A percentile compares a stretch with the other conserved stretches of the same genome.
Conservation (phyloP, 2,888 invertebrate genomes). For the Drosophila histrio region DNA sequence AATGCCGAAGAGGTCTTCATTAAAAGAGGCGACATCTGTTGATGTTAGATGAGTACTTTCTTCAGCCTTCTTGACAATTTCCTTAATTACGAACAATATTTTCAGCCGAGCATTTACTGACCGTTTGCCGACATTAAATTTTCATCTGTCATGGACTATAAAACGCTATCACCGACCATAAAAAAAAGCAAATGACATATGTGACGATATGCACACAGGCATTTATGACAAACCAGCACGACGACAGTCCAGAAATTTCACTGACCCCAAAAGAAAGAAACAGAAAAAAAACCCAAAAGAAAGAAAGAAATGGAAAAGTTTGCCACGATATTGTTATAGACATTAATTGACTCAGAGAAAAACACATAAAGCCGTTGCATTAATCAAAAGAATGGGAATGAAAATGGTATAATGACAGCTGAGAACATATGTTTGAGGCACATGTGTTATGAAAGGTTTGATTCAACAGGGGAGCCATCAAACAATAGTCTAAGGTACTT, state of each 20-base stretch:
- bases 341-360: conserved; percentile 32
- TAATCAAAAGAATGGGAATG: conserved; percentile 27
- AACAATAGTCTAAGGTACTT: conserved; percentile 29
- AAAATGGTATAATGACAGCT: conserved; percentile 13
- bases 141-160: conserved; percentile 39
- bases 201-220: conserved; percentile 52
- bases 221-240: conserved; percentile 38
- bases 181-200: conserved; percentile 63
- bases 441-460: conserved; percentile 6
- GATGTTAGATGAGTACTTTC: neutral
- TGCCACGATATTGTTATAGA: neutral
- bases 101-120: neutral
- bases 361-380: conserved; percentile 19
- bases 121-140: conserved; percentile 34
- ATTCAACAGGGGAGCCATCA: conserved; percentile 12
- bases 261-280: neutral
- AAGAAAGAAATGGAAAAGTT: neutral
- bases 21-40: neutral
- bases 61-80: neutral
- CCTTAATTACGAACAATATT: neutral
- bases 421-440: conserved; percentile 13
- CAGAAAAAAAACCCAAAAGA: too few species aligned
- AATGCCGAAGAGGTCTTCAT: too few species aligned
- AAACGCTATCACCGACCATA: conserved; percentile 49
- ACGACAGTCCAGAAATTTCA: conserved; percentile 3